Percentiles rank a stretch among this genome's conserved stretches.
Evolutionary conservation across 2,113 vertebrate genomes (phyloP).

Genomic region (Etheostoma spectabile): DNA sequence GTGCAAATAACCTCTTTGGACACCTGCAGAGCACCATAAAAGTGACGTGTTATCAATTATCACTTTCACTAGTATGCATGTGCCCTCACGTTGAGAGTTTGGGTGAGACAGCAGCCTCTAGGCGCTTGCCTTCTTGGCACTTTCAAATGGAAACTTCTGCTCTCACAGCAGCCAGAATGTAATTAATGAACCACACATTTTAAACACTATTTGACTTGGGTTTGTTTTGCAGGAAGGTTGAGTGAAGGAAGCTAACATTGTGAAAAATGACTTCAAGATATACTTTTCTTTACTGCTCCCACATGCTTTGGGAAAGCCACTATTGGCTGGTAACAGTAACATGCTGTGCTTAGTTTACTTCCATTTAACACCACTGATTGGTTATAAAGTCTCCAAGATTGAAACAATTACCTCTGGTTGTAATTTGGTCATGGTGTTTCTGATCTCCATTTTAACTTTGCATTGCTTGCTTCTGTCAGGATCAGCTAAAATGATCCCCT

Average conservation of each 20-base stretch:
- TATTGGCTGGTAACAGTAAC: constrained; percentile 2
- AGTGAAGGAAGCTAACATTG: neutral
- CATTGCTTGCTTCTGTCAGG: constrained; percentile 11
- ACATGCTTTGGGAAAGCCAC: constrained; percentile 8
- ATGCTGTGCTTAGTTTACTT: constrained; percentile 26
- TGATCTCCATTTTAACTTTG: constrained; percentile 19
- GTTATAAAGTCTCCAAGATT: constrained; percentile 42
- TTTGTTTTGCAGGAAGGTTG: constrained; percentile 9
- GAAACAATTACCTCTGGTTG: constrained; percentile 43
- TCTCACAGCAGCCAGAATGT: constrained; percentile 34
- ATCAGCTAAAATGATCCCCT: constrained; percentile 21
- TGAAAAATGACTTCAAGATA: constrained; percentile 3
- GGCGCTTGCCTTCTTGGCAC: constrained; percentile 15
- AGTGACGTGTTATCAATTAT: neutral
- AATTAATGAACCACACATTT: constrained; percentile 39
- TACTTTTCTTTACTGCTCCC: constrained; percentile 29
- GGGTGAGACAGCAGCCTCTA: constrained; percentile 4
- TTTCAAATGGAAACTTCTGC: constrained; percentile 21
- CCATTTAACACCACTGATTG: constrained; percentile 38
- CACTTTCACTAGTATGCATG: constrained; percentile 1
- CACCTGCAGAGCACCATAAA: constrained; percentile 4
- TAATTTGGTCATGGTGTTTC: constrained; percentile 34
- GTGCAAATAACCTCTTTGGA: constrained; percentile 2
- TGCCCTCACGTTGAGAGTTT: constrained; percentile 1
- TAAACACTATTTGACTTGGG: neutral